Base-by-base conservation (phyloP, 2,113 vertebrate genomes). In the Uria lomvia region DNA sequence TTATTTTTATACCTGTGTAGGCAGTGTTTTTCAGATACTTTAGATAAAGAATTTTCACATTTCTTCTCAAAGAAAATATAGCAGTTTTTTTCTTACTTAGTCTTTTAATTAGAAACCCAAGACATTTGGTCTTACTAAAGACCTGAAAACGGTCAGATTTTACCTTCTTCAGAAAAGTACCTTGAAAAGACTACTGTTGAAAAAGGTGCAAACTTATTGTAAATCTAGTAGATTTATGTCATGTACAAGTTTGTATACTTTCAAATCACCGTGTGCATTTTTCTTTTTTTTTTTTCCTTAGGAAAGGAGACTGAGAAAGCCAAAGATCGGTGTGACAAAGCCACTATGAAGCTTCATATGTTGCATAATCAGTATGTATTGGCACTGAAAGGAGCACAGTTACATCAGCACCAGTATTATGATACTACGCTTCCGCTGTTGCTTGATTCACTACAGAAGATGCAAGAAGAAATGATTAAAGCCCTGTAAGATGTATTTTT, bases 401-500 rank as follows among this genome's bases (percentile, higher is more conserved):
- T 99, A 26, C 99, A 99, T 95, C 99, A 99, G 97, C 99, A 99
- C 47, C 99, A 99, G 38, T 99, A 99, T 96, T 98, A 99, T 29
- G 98, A 96, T 73, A 98, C 90, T 87, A 98, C 95, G 0, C 99
- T 99, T 71, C 99, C 99, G 7, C 97, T 98, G 13, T 98, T 99
- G 71, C 98, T 99, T 27, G 99, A 99, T 81, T 99, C 99, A 4
- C 97, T 99, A 73, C 99, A 99, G 95, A 99, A 98, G 97, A 99
- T 99, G 99, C 99, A 99, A 97, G 99, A 99, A 98, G 99, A 99
- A 97, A 99, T 99, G 99, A 99, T 99, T 89, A 98, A 98, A 94
- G 98, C 98, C 22, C 96, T 99, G 99, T 99, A 98, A 98, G 96
- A 86, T 78, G 18, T 18, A 53, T 66, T 96, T 19, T 32, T 90